These are phyloP conservation scores for Corydoras sp. DNA, from an alignment of 2,113 vertebrate genomes.

Conservation along the genomic window DNA sequence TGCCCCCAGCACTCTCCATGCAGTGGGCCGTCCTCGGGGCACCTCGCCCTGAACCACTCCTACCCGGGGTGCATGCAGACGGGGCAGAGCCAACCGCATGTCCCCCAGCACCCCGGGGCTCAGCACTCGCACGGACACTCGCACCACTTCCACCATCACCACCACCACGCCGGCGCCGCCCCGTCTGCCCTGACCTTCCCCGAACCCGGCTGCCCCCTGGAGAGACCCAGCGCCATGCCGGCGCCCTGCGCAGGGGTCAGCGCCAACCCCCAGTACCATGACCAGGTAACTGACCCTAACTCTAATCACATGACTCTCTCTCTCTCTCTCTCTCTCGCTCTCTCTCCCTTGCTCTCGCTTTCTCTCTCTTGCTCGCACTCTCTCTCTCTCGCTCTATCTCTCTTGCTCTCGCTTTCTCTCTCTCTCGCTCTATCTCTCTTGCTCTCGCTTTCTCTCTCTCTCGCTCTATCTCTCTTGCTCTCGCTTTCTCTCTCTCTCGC, in stretches of 20 bases:
- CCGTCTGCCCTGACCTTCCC: conserved; percentile 75
- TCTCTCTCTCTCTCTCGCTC: too few relatives aligned
- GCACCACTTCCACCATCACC: conserved; percentile 81
- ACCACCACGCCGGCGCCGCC: conserved; percentile 74
- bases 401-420: too few relatives aligned
- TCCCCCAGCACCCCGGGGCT: conserved; percentile 70
- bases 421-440: too few relatives aligned
- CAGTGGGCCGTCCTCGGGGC: conserved; percentile 79
- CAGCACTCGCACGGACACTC: conserved; percentile 75
- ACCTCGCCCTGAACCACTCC: conserved; percentile 78
- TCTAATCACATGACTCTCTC: too few relatives aligned
- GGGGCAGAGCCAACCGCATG: conserved; percentile 70
- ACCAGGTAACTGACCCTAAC: conserved; percentile 63
- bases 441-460: too few relatives aligned
- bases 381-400: too few relatives aligned
- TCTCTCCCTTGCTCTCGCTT: too few relatives aligned
- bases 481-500: too few relatives aligned
- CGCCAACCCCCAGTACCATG: conserved; percentile 66
- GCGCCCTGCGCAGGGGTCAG: conserved; percentile 76
- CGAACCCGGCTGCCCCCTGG: conserved; percentile 82
- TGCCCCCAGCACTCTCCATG: conserved; percentile 97
- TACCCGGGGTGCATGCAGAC: conserved; percentile 87
- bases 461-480: too few relatives aligned
- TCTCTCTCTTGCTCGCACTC: too few relatives aligned
- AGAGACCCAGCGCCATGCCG: conserved; percentile 79